Base-by-base conservation (phyloP, 1,140 invertebrate genomes). In the Pachyrhynchus sulphureomaculatus region DNA sequence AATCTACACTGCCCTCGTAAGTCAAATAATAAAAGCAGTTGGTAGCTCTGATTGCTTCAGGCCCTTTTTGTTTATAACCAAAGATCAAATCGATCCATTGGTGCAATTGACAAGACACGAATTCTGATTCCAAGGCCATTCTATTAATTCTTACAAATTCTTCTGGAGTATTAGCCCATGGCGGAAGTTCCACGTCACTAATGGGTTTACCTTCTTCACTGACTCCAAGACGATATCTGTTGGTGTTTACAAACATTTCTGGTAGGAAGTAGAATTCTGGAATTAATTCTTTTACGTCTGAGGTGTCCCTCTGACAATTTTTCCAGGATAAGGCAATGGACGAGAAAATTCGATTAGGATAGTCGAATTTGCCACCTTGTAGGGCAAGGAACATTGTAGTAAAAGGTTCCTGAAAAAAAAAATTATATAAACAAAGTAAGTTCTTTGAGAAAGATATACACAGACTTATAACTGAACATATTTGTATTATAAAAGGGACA, bases 71-170 rank as follows among this genome's bases (percentile, higher is more conserved):
- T 78, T 99, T 99, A 77, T 99, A 99, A 47, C 98, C 98, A 78
- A 99, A 99, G 71, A 99, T 98, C 44, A 99, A 82, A 81, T 99
- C 98, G 68, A 99, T 99, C 98, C 98, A 99, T 76, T 99, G 96
- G 75, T 99, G 97, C 53, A 99, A 84, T 81, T 99, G 97, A 77
- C 96, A 99, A 29, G 95, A 98, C 1, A 99, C 98, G 75, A 99
- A 96, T 78, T 99, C 98, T 0, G 96, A 99, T 77, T 99, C 98
- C 33, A 99, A 81, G 2, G 97, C 96, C 94, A 98, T 97, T 76
- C 97, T 84, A 81, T 99, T 96, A 67, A 99, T 93, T 52, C 96
- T 81, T 44, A 99, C 90, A 77, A 99, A 99, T 77, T 99, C 95
- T 79, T 99, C 95, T 1, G 96, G 93, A 1, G 90, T 92, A 17